Base-by-base conservation (phyloP, 2,888 invertebrate genomes). In the Ptycholaimellus sp. region DNA sequence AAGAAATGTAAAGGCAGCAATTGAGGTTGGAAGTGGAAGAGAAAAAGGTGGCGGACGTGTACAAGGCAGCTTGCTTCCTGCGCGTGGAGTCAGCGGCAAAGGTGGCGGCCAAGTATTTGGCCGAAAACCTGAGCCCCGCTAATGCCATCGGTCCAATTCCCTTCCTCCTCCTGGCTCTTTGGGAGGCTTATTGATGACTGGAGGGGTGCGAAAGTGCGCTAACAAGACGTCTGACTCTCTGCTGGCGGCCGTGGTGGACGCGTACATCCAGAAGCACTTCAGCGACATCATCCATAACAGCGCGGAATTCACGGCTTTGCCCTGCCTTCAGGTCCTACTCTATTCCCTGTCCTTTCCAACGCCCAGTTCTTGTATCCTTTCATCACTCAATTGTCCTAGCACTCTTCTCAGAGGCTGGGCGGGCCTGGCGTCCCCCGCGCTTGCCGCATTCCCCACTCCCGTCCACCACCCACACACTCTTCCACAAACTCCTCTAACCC, bases 51-150 rank as follows among this genome's bases (percentile, higher is more conserved):
- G 73, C 73, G 52, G 70, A 72, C 18, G 72, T 80, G 41, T 81
- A 78, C 67, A 64, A 71, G 52, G 73, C 76, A n/a, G 78, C 80
- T 7, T 70, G 69, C 56, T 70, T 71, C 41, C 67, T 81, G 52
- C 47, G 47, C 57, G 72, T 81, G 67, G 72, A 73, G 46, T 62
- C 71, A 19, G 75, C 74, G 42, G 71, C 74, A 37, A 66, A 68
- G 70, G 72, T 61, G 7, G 80, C 71, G 64, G 75, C 70, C 50
- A 67, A 67, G 46, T 73, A 67, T 63, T 69, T 73, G 50, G 72
- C 71, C 29, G 66, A 68, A 51, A 70, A 72, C 52, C 65, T 74
- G 40, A 67, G 69, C 41, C 68, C 63, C 21, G 53, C 57, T 32
- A 66, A 65, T 47, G 64, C 64, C 49, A 59, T 65, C 46, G 63